Base-by-base conservation (phyloP, 2,888 invertebrate genomes). In the Cheilosia scutellata region DNA sequence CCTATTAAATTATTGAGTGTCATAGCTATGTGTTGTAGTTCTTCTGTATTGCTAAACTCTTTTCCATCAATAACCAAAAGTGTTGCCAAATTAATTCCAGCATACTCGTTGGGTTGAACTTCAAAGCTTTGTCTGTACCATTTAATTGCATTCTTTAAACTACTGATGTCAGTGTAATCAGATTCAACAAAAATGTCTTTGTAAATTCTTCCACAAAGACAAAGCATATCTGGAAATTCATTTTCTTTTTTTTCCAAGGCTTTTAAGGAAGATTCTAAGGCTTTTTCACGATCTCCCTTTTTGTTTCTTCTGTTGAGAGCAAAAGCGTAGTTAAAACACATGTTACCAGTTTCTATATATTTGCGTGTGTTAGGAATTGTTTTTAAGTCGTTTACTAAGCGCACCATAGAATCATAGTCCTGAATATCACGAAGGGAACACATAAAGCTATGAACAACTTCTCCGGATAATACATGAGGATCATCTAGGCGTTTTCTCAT, bases 111-210 rank as follows among this genome's bases (percentile, higher is more conserved):
- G 0, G 99, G 99, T 91, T 99, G 99, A 58, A 98, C 96, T 93
- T 99, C 98, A 92, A 99, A 99, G 62, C 98, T 98, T 93, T 98
- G 97, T 89, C 98, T 94, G 92, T 99, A 99, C 99, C 99, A 99
- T 92, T 96, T 95, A 89, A 99, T 99, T 66, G 99, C 99, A 93
- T 96, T 96, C 70, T 96, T 95, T 88, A 99, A 94, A 90, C 98
- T 97, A 60, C 96, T 96, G 88, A 95, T 94, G 91, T 99, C 99
- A 2, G 94, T 94, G 91, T 98, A 98, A 88, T 96, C 95, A 53
- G 98, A 98, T 93, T 99, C 99, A 11, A 99, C 98, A 93, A 99
- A 99, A 91, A 97, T 98, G 92, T 98, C 98, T 92, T 98, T 98
- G 92, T 99, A 99, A 90, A 99, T 99, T 87, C 99, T 95, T 0